phyloP scores from a whole-genome alignment of 2,113 vertebrate species.

The Cyprinus carpio region DNA sequence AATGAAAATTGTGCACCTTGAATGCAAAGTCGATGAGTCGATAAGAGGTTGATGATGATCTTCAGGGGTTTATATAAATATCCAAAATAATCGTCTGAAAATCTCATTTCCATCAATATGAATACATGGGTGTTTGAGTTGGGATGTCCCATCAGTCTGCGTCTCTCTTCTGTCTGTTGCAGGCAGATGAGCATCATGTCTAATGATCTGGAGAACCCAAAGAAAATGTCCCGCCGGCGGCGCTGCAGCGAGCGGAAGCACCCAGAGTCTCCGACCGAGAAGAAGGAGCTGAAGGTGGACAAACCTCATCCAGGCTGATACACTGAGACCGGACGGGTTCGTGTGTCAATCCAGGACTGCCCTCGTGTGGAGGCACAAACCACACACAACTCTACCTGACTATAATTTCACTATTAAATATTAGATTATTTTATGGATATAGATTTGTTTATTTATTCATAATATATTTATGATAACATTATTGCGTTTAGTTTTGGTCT shows the following conservation, averaged over 20 bases:
- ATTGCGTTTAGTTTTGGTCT: background rate
- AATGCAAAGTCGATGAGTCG: too few relatives aligned
- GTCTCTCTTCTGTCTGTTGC: conserved; percentile 11
- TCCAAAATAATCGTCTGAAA: background rate
- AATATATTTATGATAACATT: background rate
- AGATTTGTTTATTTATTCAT: background rate
- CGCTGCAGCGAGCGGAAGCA: conserved; percentile 76
- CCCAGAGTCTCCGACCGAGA: conserved; percentile 65
- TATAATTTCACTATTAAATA: background rate
- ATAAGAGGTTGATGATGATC: background rate
- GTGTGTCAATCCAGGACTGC: conserved; percentile 43
- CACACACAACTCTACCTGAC: background rate
- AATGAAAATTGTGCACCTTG: background rate
- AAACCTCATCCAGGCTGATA: conserved; percentile 87
- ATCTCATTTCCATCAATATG: background rate
- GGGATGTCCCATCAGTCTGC: background rate
- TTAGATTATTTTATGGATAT: too few relatives aligned
- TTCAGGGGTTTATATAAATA: background rate
- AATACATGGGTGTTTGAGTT: too few relatives aligned
- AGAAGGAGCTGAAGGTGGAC: conserved; percentile 64
- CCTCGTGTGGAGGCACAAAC: background rate
- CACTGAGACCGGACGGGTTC: conserved; percentile 83
- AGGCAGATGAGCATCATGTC: conserved; percentile 92
- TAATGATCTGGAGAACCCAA: conserved; percentile 80
- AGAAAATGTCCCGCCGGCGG: conserved; percentile 73